Evolutionary conservation across 2,113 vertebrate genomes (phyloP).

Genomic region (Platycercus adscitus): DNA sequence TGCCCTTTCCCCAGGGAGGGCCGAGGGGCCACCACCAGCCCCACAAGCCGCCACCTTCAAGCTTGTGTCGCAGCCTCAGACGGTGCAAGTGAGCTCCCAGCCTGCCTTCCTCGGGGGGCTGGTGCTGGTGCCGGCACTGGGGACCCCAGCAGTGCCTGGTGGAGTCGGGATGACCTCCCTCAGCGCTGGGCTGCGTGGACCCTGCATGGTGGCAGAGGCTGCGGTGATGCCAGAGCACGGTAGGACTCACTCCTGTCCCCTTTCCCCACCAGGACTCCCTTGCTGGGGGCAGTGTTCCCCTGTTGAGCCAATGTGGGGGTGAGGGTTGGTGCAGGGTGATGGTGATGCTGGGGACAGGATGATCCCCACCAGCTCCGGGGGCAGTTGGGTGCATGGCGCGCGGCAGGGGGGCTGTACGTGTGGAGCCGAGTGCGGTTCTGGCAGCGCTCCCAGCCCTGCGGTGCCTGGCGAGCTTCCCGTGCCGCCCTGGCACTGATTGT

Average conservation of each 20-base stretch:
- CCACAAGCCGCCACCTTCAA: conserved; percentile 59
- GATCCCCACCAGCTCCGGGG: neutral
- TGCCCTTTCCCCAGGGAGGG: neutral
- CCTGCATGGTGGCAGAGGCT: neutral
- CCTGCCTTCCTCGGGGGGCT: neutral
- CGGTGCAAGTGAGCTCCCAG: conserved; percentile 59
- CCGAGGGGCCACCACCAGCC: neutral
- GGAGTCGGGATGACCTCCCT: neutral
- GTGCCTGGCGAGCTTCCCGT: neutral
- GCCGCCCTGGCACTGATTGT: neutral
- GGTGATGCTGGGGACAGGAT: rapidly evolving
- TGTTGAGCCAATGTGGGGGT: rapidly evolving
- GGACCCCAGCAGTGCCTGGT: neutral
- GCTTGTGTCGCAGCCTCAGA: conserved; percentile 66
- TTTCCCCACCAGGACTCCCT: neutral
- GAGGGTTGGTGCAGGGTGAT: rapidly evolving
- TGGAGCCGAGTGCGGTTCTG: neutral
- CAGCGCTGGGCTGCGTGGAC: neutral
- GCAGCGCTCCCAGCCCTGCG: neutral
- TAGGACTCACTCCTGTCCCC: neutral
- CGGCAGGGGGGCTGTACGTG: rapidly evolving
- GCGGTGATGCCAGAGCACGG: neutral
- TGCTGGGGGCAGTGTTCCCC: rapidly evolving
- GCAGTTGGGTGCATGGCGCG: rapidly evolving
- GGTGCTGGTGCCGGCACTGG: neutral